phyloP scores from a whole-genome alignment of 2,888 invertebrate genomes.

The Boloria euphrosyne region DNA sequence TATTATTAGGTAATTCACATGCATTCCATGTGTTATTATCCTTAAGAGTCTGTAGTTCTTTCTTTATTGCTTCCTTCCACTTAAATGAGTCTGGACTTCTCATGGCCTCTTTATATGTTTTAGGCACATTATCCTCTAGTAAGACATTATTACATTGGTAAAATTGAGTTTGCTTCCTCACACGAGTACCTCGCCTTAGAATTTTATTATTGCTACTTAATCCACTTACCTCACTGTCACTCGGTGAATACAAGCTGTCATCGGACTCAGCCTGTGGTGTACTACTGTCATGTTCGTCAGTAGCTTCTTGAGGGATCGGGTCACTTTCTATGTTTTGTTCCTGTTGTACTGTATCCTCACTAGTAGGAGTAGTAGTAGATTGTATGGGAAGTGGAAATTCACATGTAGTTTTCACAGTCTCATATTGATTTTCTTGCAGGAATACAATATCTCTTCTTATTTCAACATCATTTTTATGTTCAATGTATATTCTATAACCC shows the following conservation, averaged over 20 bases:
- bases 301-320: no score
- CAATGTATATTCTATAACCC: constrained; percentile 32
- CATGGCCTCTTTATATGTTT: not conserved
- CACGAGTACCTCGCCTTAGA: not conserved
- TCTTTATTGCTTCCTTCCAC: constrained; percentile 37
- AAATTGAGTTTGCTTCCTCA: not conserved
- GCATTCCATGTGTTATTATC: constrained; percentile 36
- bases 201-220: no score
- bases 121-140: not conserved
- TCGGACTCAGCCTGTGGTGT: no score
- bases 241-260: no score
- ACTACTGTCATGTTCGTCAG: no score
- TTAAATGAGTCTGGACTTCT: constrained; percentile 27
- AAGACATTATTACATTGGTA: not conserved
- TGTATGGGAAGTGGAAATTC: no score
- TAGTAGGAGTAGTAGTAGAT: no score
- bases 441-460: constrained; percentile 16
- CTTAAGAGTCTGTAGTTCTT: constrained; percentile 34
- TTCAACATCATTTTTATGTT: constrained; percentile 15
- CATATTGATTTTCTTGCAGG: no score
- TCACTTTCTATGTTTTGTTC: no score
- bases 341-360: no score
- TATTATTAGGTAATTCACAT: constrained; percentile 1
- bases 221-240: no score
- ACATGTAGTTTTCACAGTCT: no score